Conservation (phyloP, 2,888 invertebrate species). For the Geophilus truncorum region DNA sequence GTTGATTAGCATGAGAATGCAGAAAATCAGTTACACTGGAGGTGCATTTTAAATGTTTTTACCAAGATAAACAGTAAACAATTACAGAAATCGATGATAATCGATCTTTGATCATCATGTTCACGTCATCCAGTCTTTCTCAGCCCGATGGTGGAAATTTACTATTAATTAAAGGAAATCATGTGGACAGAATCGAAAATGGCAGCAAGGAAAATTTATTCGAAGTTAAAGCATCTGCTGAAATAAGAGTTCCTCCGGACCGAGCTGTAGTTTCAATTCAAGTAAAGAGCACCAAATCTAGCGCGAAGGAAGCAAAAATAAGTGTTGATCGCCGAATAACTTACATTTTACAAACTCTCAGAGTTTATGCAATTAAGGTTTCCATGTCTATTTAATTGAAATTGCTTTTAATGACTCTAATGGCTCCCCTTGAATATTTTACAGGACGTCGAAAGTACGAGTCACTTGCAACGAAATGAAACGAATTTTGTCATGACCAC, state of each 20-base stretch:
- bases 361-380: neutral
- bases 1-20: too few relatives aligned
- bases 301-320: neutral
- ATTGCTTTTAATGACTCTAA: too few relatives aligned
- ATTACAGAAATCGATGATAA: too few relatives aligned
- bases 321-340: neutral
- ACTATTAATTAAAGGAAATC: neutral
- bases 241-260: neutral
- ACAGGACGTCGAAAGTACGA: neutral
- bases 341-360: neutral
- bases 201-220: neutral
- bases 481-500: neutral
- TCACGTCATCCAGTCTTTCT: neutral
- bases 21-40: too few relatives aligned
- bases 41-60: too few relatives aligned
- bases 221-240: neutral
- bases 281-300: neutral
- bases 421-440: too few relatives aligned
- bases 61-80: too few relatives aligned
- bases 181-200: neutral
- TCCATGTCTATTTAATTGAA: too few relatives aligned
- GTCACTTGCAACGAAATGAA: neutral
- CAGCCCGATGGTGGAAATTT: neutral
- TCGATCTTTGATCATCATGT: neutral
- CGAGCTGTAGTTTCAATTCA: neutral